Evolutionary conservation across 2,113 vertebrate genomes (phyloP).

Genomic region (Otocyon megalotis): DNA sequence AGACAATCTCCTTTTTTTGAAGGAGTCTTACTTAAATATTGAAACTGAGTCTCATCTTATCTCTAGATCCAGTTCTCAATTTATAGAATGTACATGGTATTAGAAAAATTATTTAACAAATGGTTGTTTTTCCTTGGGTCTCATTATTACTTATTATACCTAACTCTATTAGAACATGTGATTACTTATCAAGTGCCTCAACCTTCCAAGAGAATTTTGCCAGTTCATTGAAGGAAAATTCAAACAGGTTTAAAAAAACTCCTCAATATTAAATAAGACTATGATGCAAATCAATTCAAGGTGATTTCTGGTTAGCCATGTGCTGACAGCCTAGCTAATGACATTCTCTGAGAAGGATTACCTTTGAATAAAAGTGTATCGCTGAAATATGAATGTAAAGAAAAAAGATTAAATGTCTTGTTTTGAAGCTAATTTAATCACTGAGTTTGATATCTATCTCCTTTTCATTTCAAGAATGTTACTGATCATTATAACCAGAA

Average conservation of each 20-base stretch:
- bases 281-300: neutral
- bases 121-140: neutral
- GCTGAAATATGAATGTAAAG: slow-evolving; percentile 53
- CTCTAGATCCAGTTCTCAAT: neutral
- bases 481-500: slow-evolving; percentile 29
- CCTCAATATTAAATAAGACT: neutral
- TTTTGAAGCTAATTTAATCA: slow-evolving; percentile 70
- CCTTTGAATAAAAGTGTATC: slow-evolving; percentile 28
- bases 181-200: neutral
- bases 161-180: neutral
- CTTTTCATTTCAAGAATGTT: slow-evolving; percentile 31
- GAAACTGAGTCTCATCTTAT: neutral
- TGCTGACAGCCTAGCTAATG: slow-evolving; percentile 57
- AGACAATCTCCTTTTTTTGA: neutral
- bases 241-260: neutral
- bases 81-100: neutral
- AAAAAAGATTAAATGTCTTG: slow-evolving; percentile 65
- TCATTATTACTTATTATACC: neutral
- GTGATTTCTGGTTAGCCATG: neutral
- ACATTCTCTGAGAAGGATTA: slow-evolving; percentile 53
- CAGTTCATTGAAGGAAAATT: neutral
- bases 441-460: slow-evolving; percentile 25
- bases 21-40: neutral
- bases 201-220: neutral
- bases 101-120: neutral